Evolutionary conservation across 2,888 invertebrate species (phyloP), one percentile per base, ranked within the genome.

Genomic region (Meteorus cinctellus): DNA sequence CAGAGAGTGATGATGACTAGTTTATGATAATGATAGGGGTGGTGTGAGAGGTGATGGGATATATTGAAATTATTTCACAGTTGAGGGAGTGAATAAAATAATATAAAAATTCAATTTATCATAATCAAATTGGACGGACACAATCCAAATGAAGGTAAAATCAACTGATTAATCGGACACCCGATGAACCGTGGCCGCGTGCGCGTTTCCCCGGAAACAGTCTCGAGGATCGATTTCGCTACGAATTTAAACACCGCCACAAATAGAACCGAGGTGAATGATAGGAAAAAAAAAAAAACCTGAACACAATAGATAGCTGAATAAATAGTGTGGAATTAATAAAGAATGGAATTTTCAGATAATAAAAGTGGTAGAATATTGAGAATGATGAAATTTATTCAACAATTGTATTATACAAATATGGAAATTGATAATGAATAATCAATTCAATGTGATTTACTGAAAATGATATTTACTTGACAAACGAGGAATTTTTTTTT

Each of bases 141-240:
- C 48, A 79, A 75, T 77, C 67, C 75, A 72, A 77, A 76, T 74
- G 55, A 59, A 66, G 74, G 66, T 12, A 67, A 66, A 68, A 29
- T 60, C 74, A 55, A 66, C 60, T 72, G 75, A 78, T 76, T 77
- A 80, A 78, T 78, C 65, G 31, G 75, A 72, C 70, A 78, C 55
- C 74, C 72, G 74, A 77, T 76, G 77, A 80, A 74, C 67, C 74
- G 75, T 65, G 59, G 41, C 51, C 19, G 55, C 55, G 19, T 19
- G 67, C 63, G 73, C 73, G 71, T 78, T 77, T 65, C 78, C 74
- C 78, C 72, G 78, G 78, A 77, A 78, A 78, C 72, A 63, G 62
- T 74, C 65, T 67, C 45, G 66, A 72, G 75, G 62, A 78, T 78
- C 69, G 55, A 74, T 74, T 62, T 74, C 36, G 36, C 45, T 8